phyloP scores from a whole-genome alignment of 64 coral and sea anemone genomes.

The Montipora efflorescens region DNA sequence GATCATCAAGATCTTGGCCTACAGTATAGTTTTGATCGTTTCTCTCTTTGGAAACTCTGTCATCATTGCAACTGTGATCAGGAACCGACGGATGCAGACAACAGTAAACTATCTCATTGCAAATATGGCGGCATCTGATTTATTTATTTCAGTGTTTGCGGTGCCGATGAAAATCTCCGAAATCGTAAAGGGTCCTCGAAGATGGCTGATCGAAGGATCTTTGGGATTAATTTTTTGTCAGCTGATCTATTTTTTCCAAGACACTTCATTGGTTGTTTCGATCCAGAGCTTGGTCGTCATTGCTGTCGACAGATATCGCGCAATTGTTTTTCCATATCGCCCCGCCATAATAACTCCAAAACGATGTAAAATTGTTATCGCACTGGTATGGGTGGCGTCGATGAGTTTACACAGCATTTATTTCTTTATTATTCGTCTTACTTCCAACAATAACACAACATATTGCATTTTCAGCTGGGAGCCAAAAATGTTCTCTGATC shows the following conservation, averaged over 20 bases:
- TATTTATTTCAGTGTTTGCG: conserved; percentile 28
- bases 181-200: not conserved
- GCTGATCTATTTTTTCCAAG: conserved; percentile 29
- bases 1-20: conserved; percentile 53
- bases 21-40: conserved; percentile 30
- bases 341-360: conserved; percentile 4
- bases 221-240: conserved; percentile 58
- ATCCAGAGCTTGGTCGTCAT: conserved; percentile 72
- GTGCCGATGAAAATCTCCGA: conserved; percentile 54
- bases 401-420: conserved; percentile 30
- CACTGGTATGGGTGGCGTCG: conserved; percentile 60
- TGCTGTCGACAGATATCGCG: conserved; percentile 63
- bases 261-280: conserved; percentile 47
- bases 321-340: conserved; percentile 57
- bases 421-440: conserved; percentile 58
- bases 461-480: conserved; percentile 51
- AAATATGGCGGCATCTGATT: conserved; percentile 75
- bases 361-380: conserved; percentile 42
- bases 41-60: conserved; percentile 66
- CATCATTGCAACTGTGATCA: conserved; percentile 37
- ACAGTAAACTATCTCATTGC: conserved; percentile 75
- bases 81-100: conserved; percentile 41
- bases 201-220: conserved; percentile 51
- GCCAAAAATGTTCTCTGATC: conserved; percentile 1
- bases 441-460: not conserved